Percentiles rank a stretch among this genome's conserved stretches.
These are phyloP conservation scores for Drosophila kuntzei DNA, from an alignment of 2,888 invertebrate species.

Conservation along the genomic window DNA sequence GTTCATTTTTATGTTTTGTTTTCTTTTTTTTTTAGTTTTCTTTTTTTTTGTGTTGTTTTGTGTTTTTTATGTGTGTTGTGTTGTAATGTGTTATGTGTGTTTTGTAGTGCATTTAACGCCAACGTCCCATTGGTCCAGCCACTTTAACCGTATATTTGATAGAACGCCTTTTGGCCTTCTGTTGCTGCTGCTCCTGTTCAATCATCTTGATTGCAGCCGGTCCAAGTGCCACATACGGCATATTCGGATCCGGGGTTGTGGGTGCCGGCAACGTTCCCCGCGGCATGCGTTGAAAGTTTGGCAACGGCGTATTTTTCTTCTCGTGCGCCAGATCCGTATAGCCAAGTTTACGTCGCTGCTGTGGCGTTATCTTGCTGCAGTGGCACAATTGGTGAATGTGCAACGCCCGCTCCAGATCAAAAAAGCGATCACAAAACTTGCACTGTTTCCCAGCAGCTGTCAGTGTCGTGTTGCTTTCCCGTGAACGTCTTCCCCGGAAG, in stretches of 20 bases:
- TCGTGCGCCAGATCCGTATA: constrained; percentile 69
- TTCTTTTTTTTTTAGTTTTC: neutral
- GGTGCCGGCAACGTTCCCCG: constrained; percentile 12
- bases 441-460: constrained; percentile 37
- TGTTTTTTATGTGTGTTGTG: neutral
- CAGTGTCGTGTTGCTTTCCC: constrained; percentile 11
- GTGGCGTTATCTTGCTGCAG: constrained; percentile 69
- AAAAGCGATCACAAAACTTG: constrained; percentile 66
- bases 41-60: neutral
- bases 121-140: constrained; percentile 51
- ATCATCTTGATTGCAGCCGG: constrained; percentile 52
- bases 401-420: constrained; percentile 66
- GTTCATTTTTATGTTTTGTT: neutral
- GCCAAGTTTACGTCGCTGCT: constrained; percentile 64
- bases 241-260: constrained; percentile 34
- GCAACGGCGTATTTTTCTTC: constrained; percentile 71
- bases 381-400: constrained; percentile 70
- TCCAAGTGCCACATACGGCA: constrained; percentile 51
- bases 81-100: neutral
- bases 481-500: constrained; percentile 18
- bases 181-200: constrained; percentile 48
- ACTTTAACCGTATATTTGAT: constrained; percentile 46
- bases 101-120: constrained; percentile 34
- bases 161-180: constrained; percentile 36
- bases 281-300: constrained; percentile 43